A percentile compares a stretch with the other conserved stretches of the same genome.
These are phyloP conservation scores for Ochotona princeps DNA, from an alignment of 2,113 vertebrate species.

Conservation along the genomic window DNA sequence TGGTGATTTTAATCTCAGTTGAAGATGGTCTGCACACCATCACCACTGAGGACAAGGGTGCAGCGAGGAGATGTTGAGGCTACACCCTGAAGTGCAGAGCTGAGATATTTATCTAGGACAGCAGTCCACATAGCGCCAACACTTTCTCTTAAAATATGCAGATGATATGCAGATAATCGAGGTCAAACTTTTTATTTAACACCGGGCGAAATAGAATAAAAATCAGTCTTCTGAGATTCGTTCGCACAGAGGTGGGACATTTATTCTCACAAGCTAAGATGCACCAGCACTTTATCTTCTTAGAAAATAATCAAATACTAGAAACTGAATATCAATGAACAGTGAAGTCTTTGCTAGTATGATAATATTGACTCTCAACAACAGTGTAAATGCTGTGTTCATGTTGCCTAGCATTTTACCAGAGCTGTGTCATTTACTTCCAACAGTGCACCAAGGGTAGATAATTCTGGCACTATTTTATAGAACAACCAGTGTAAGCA, in stretches of 20 bases:
- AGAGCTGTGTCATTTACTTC: not conserved
- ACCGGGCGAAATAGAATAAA: conserved; percentile 29
- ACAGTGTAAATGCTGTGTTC: not conserved
- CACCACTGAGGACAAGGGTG: conserved; percentile 45
- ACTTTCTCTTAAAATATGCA: conserved; percentile 52
- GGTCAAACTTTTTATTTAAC: conserved; percentile 59
- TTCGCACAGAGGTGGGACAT: not conserved
- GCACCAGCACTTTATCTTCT: not conserved
- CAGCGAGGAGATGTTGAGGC: not conserved
- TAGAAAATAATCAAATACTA: conserved; percentile 2
- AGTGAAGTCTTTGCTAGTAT: not conserved
- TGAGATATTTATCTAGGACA: conserved; percentile 11
- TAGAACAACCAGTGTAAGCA: not conserved
- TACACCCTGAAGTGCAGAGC: conserved; percentile 45
- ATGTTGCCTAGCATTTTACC: not conserved
- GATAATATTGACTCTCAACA: not conserved
- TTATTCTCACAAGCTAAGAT: not conserved
- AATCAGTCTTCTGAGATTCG: conserved; percentile 3
- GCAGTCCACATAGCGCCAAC: not conserved
- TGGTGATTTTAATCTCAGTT: conserved; percentile 57
- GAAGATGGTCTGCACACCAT: conserved; percentile 43
- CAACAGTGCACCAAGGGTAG: not conserved
- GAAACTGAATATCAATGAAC: conserved; percentile 1
- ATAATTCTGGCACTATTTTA: not conserved
- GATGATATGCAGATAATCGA: conserved; percentile 57